These are phyloP conservation scores for Latrodectus elegans DNA, from an alignment of 2,888 invertebrate genomes.

Conservation along the genomic window DNA sequence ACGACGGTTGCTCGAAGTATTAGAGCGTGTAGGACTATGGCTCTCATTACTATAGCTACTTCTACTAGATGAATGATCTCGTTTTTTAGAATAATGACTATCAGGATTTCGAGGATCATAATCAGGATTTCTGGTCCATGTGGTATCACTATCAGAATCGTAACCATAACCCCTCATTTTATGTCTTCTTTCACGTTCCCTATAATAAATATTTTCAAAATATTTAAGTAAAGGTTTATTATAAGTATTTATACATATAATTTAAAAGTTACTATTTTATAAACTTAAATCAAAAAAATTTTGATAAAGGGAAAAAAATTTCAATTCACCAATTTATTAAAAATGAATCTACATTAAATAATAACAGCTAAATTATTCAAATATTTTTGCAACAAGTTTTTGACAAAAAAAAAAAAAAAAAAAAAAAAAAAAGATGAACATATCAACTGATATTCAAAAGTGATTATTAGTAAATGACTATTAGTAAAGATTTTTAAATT, in stretches of 20 bases:
- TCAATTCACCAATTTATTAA: too few species aligned
- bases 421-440: too few species aligned
- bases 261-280: too few species aligned
- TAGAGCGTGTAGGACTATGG: background rate
- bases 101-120: constrained; percentile 22
- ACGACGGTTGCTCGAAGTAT: background rate
- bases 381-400: too few species aligned
- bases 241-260: background rate
- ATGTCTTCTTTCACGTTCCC: constrained; percentile 90
- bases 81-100: constrained; percentile 1
- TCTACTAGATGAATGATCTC: constrained; percentile 3
- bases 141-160: constrained; percentile 67
- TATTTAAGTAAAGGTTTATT: background rate
- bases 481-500: too few species aligned
- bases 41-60: constrained; percentile 17
- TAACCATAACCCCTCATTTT: constrained; percentile 72
- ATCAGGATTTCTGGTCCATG: constrained; percentile 60
- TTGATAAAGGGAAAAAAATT: too few species aligned
- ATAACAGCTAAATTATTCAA: too few species aligned
- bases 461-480: too few species aligned
- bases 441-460: too few species aligned
- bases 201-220: constrained; percentile 73
- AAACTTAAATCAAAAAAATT: too few species aligned
- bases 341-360: too few species aligned
- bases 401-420: too few species aligned